Conservation (phyloP, 2,888 invertebrate species). For the Metallyticus violacea region DNA sequence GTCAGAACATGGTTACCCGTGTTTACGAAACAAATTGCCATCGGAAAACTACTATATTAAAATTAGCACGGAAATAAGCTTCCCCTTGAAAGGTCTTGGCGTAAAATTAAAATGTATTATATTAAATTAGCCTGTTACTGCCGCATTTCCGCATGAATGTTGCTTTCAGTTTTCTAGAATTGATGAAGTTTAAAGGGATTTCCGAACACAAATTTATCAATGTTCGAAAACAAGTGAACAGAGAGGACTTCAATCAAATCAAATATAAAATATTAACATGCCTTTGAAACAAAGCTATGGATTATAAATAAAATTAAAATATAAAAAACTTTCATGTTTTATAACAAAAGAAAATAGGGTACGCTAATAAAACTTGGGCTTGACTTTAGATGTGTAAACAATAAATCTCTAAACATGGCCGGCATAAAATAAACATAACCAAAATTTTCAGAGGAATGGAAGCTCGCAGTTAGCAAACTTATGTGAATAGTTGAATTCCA, state of each 20-base stretch:
- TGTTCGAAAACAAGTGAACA: not conserved
- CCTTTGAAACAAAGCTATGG: too few relatives aligned
- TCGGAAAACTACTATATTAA: not conserved
- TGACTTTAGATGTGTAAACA: not conserved
- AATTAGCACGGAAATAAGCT: not conserved
- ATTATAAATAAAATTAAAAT: not conserved
- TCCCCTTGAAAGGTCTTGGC: not conserved
- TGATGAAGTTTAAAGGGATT: not conserved
- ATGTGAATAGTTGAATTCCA: not conserved
- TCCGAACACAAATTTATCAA: not conserved
- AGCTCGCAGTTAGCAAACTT: not conserved
- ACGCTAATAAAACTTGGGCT: too few relatives aligned
- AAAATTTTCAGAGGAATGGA: not conserved
- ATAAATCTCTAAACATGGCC: not conserved
- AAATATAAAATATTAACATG: too few relatives aligned
- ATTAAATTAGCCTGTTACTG: not conserved
- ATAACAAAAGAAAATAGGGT: too few relatives aligned
- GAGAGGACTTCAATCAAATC: too few relatives aligned
- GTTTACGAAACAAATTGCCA: not conserved
- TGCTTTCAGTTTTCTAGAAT: not conserved
- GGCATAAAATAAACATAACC: not conserved
- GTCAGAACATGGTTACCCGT: conserved; percentile 1
- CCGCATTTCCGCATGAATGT: not conserved
- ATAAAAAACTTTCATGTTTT: not conserved
- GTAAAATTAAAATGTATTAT: not conserved